phyloP scores from a whole-genome alignment of 2,797 vertebrate species.

The Falco biarmicus region DNA sequence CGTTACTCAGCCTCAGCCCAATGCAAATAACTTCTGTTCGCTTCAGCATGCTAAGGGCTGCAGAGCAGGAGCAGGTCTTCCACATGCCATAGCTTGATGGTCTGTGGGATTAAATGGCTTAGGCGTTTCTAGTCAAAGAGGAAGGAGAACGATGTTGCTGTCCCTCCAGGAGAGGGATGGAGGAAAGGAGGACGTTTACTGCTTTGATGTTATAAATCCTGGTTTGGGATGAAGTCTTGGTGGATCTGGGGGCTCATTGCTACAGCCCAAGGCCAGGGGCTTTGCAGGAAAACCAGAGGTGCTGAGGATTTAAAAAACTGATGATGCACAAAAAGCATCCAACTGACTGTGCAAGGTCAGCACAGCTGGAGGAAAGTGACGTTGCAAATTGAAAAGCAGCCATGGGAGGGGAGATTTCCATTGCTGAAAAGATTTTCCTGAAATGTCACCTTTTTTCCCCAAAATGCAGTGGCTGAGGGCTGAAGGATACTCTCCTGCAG shows the following conservation, averaged over 20 bases:
- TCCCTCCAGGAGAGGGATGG: neutral
- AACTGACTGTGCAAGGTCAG: neutral
- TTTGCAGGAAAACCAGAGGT: neutral
- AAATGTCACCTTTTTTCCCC: neutral
- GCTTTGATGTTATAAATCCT: too few relatives aligned
- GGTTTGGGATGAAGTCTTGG: neutral
- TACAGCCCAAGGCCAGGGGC: too few relatives aligned
- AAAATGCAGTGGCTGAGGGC: accelerated
- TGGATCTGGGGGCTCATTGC: neutral
- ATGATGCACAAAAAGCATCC: neutral
- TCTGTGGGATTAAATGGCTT: neutral
- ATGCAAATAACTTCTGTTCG: accelerated
- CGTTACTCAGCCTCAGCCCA: neutral
- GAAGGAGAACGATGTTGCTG: neutral
- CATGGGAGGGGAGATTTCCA: neutral
- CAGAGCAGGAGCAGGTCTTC: accelerated
- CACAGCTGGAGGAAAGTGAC: neutral
- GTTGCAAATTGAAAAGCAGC: neutral
- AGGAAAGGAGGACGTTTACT: neutral
- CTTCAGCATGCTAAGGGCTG: neutral
- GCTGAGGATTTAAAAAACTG: neutral
- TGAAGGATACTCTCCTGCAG: neutral
- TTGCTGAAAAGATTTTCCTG: neutral
- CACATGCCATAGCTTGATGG: neutral
- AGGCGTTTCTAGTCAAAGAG: neutral